Base-by-base conservation (phyloP, 2,113 vertebrate genomes). In the Lutjanus erythropterus region DNA sequence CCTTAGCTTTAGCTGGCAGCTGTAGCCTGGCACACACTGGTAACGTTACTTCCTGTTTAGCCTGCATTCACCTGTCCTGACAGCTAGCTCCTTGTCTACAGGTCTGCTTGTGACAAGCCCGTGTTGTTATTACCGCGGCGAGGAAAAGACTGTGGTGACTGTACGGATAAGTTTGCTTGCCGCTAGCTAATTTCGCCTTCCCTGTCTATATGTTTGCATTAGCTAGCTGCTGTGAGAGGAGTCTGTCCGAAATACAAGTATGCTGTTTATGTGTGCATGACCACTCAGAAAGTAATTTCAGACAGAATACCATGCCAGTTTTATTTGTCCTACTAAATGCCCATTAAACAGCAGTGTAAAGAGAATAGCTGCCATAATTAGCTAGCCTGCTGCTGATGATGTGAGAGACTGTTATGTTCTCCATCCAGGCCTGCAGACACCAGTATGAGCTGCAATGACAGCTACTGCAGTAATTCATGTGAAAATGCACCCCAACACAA, bases 1-100 rank as follows among this genome's bases (percentile, higher is more conserved):
- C 87, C 50, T 82, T 89, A 90, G 87, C 89, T 31, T 70, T 66
- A 80, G 81, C 81, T 82, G 23, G n/a, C 53, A 53, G 35, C 2
- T 53, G 12, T 53, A 71, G 49, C 67, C 68, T 80, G 69, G 49
- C 29, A 65, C 67, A 50, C 52, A 59, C n/a, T n/a, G n/a, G n/a
- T 23, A 52, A 37, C 35, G 9, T 37, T 55, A 84, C 84, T 90
- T 90, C 86, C 62, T 77, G 79, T 78, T 84, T 46, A 60, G 52
- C 16, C 11, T 35, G 27, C 29, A 0, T 23, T 90, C 87, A 84
- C 77, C 81, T 86, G 62, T 41, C 16, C 29, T 71, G 71, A 62
- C 74, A 44, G 10, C 41, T 35, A 4, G 41, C 68, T n/a, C 7
- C 67, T 37, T 12, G 44, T 39, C 2, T 14, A 14, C 27, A 56